Evolutionary conservation across 2,113 vertebrate species (phyloP).

Genomic region (Scartelaos histophorus): DNA sequence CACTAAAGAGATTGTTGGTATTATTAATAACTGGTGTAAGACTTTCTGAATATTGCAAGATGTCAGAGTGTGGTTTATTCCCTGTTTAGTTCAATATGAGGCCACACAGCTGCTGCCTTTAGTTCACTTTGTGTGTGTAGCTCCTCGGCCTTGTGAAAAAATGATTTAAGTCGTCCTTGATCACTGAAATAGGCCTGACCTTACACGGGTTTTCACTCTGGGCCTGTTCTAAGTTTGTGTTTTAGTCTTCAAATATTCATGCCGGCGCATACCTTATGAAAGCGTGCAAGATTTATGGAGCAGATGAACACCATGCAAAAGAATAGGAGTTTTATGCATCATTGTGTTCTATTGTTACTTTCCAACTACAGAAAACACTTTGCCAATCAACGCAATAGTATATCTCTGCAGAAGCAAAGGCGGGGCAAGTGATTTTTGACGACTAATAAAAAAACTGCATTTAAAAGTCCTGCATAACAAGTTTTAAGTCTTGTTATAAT

Average conservation of each 20-base stretch:
- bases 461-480: too few relatives aligned
- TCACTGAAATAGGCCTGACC: constrained; percentile 10
- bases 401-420: too few relatives aligned
- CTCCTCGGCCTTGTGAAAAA: constrained; percentile 1
- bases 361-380: background rate
- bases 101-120: background rate
- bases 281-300: constrained; percentile 3
- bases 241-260: constrained; percentile 7
- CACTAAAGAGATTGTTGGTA: too few relatives aligned
- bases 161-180: constrained; percentile 1
- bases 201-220: constrained; percentile 8
- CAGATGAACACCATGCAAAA: background rate
- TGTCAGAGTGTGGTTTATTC: constrained; percentile 3
- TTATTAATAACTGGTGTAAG: too few relatives aligned
- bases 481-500: too few relatives aligned
- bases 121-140: background rate
- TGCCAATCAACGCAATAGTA: too few relatives aligned
- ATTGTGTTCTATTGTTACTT: background rate
- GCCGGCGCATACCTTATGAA: constrained; percentile 3
- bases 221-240: background rate
- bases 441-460: background rate
- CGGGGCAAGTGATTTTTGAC: background rate
- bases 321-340: background rate
- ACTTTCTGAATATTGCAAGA: background rate
- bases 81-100: background rate